Conservation (phyloP, 2,113 vertebrate genomes). For the Panthera leo region DNA sequence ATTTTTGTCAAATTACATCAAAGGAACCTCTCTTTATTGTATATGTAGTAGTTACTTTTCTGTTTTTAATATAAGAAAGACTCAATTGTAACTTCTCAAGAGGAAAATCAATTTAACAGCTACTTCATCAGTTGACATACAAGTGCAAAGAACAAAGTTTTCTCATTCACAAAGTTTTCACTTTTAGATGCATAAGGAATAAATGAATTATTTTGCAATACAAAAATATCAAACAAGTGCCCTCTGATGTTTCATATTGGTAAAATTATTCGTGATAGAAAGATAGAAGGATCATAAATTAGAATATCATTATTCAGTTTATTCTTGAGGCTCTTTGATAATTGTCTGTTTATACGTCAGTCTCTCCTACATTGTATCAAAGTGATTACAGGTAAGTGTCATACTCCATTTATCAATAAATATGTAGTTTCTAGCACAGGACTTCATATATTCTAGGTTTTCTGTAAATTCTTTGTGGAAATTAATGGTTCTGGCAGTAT, state of each 20-base stretch:
- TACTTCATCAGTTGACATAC: neutral
- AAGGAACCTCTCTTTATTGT: neutral
- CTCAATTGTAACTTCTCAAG: neutral
- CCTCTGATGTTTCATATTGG: neutral
- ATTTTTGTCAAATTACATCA: neutral
- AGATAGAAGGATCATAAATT: neutral
- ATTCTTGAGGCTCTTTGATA: neutral
- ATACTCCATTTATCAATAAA: neutral
- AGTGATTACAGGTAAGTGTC: neutral
- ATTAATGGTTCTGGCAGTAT: neutral
- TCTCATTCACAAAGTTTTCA: neutral
- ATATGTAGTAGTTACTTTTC: neutral
- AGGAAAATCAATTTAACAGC: neutral
- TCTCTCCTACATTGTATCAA: neutral
- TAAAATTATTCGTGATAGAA: neutral
- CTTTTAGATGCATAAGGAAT: neutral
- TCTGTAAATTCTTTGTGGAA: neutral
- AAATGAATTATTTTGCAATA: neutral
- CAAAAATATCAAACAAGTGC: neutral
- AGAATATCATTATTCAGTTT: neutral
- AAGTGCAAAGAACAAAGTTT: neutral
- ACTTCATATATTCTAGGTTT: neutral
- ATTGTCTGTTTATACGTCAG: neutral
- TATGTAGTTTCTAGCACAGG: neutral
- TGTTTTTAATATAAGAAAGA: neutral